Evolutionary conservation across 2,797 vertebrate genomes (phyloP), one percentile per base, ranked within the genome.

Genomic region (Gallirallus australis): DNA sequence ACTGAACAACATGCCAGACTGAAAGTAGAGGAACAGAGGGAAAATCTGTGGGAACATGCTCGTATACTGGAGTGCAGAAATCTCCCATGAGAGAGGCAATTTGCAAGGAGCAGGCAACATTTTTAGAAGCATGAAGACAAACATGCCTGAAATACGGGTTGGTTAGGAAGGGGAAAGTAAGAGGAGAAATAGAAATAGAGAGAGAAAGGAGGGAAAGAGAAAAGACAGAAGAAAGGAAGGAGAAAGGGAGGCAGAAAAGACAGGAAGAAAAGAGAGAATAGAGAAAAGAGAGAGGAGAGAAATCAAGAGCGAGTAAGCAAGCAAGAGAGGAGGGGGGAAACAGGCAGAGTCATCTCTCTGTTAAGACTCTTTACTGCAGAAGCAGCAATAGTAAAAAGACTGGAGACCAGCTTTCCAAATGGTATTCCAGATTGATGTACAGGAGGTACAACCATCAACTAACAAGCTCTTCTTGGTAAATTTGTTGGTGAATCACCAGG

Each of bases 241-340:
- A 33, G 6, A 3, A 35, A 3, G 7, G 0, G 1, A 7, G 3
- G 7, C 7, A 6, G 6, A 8, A 7, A 3, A 23, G 47, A 23
- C 20, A 48, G 47, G 7, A 0, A 1, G 9, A 3, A 8, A 6
- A 8, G 2, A 7, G 8, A 16, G 4, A 3, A 11, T 42, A 6
- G 4, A 11, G 25, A 4, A 1, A 6, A 9, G 7, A 1, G 11
- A 18, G 3, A 1, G 21, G 35, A 4, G 6, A 7, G 11, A 1
- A 12, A 19, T 8, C 3, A 17, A 19, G 52, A 2, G 21, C 11
- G 7, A 45, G 42, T 15, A 48, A 48, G 21, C 21, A 48, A 7
- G 11, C 1, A 12, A 19, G 10, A 4, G 20, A 19, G 52, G 45
- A 2, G 16, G 20, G 9, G 8, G 23, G 8, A 48, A 20, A 39